A percentile compares a stretch with the other conserved stretches of the same genome.
Conservation (phyloP, 1,140 invertebrate genomes). For the Varroa destructor region DNA sequence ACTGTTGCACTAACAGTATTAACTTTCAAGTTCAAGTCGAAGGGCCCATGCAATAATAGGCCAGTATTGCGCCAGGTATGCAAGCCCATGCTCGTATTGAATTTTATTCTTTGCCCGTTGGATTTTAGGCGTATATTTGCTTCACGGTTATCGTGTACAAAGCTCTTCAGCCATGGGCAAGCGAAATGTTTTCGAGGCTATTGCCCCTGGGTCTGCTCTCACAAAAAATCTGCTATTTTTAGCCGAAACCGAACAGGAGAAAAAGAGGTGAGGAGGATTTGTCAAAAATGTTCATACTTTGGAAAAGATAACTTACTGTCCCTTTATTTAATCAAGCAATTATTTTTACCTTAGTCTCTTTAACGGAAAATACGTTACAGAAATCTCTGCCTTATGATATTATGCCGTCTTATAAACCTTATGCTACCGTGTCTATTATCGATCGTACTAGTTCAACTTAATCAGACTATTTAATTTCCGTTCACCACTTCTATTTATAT, state of each 20-base stretch:
- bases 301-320: not conserved
- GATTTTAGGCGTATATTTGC: conserved; percentile 60
- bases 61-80: too few species aligned
- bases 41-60: too few species aligned
- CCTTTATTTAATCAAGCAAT: not conserved
- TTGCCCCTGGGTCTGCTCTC: conserved; percentile 62
- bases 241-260: conserved; percentile 84
- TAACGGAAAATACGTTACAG: not conserved
- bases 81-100: too few species aligned
- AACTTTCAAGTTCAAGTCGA: too few species aligned
- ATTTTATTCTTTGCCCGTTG: not conserved
- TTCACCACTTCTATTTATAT: not conserved
- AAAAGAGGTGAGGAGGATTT: conserved; percentile 58
- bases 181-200: conserved; percentile 70
- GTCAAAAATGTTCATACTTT: too few species aligned
- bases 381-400: not conserved
- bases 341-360: not conserved
- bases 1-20: too few species aligned
- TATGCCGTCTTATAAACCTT: too few species aligned
- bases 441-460: not conserved
- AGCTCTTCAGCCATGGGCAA: conserved; percentile 54
- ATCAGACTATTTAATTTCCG: not conserved
- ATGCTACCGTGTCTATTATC: too few species aligned
- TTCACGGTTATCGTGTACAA: conserved; percentile 86
- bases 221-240: conserved; percentile 80